Conservation (phyloP, 2,888 invertebrate genomes). For the Criorhina ranunculi region DNA sequence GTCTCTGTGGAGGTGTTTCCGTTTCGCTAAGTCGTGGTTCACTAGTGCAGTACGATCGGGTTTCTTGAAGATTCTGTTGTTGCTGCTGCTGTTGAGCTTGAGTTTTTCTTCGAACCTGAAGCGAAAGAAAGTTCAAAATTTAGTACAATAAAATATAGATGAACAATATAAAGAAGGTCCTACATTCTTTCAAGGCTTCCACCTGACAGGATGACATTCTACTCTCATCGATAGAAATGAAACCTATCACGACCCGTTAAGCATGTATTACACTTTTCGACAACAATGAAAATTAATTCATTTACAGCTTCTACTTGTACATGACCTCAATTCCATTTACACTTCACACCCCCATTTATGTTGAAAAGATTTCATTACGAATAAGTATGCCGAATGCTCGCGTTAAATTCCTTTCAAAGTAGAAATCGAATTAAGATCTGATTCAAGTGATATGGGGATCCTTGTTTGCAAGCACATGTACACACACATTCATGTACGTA, state of each 20-base stretch:
- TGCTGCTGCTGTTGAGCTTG: slow-evolving; percentile 81
- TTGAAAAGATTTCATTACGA: slow-evolving; percentile 62
- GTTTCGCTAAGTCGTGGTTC: slow-evolving; percentile 87
- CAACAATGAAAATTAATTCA: slow-evolving; percentile 32
- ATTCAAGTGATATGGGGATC: slow-evolving; percentile 23
- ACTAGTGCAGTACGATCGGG: slow-evolving; percentile 87
- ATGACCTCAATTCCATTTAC: slow-evolving; percentile 6
- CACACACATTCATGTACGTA: neutral
- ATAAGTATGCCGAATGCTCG: slow-evolving; percentile 13
- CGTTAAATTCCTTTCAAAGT: slow-evolving; percentile 43
- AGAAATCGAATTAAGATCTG: slow-evolving; percentile 66
- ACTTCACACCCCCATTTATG: neutral
- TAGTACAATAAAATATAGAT: too few species aligned
- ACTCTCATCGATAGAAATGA: neutral
- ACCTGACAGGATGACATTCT: neutral
- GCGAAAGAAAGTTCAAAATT: slow-evolving; percentile 26
- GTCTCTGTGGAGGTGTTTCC: slow-evolving; percentile 86
- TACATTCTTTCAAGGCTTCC: neutral
- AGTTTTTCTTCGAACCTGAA: slow-evolving; percentile 83
- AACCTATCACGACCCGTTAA: slow-evolving; percentile 11
- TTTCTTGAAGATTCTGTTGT: slow-evolving; percentile 83
- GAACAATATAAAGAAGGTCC: too few species aligned
- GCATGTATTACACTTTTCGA: slow-evolving; percentile 4
- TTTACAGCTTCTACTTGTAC: neutral
- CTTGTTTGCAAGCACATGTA: neutral